Evolutionary conservation across 2,113 vertebrate genomes (phyloP), one percentile per base, ranked within the genome.

Genomic region (Kobus ellipsiprymnus): DNA sequence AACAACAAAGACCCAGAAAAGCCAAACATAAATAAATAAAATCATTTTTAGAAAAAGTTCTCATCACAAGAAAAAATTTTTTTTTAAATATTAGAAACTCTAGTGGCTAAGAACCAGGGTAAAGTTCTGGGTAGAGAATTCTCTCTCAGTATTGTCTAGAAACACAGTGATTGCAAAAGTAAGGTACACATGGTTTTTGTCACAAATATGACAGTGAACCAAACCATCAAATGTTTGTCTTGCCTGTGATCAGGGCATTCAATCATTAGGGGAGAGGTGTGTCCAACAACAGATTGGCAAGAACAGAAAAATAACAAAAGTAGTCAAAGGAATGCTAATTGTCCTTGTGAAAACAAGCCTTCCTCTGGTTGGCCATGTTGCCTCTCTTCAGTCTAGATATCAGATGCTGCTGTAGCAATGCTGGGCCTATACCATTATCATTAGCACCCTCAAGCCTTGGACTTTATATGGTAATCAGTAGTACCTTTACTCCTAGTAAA

Each of bases 121-220:
- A 67, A 97, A 86, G 3, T 67, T 9, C 67, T 88, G 16, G 44
- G 33, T 36, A 62, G 71, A 80, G 30, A 90, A n/a, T 83, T 97
- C 50, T 97, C 10, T 87, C 81, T 82, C n/a, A 21, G 1, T 29
- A 57, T 86, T 57, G 64, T n/a, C 27, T 52, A 48, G 16, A 50
- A n/a, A 25, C 2, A 14, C 46, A 89, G 36, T 64, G 57, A 93
- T 86, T 91, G 11, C 7, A 88, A 88, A 92, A 92, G 25, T 57
- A 90, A 90, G 80, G 71, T 40, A 95, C 91, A 92, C 55, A 25
- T 95, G 54, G 36, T 93, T 84, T 90, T n/a, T 59, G n/a, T 64
- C n/a, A 90, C 0, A 6, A n/a, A 52, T 46, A 62, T 6, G 10
- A 77, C 40, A 62, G 14, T 78, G 50, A 91, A 88, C 21, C 48